A percentile compares a stretch with the other conserved stretches of the same genome.
phyloP scores from a whole-genome alignment of 2,113 vertebrate genomes.

The Halichoeres trimaculatus region DNA sequence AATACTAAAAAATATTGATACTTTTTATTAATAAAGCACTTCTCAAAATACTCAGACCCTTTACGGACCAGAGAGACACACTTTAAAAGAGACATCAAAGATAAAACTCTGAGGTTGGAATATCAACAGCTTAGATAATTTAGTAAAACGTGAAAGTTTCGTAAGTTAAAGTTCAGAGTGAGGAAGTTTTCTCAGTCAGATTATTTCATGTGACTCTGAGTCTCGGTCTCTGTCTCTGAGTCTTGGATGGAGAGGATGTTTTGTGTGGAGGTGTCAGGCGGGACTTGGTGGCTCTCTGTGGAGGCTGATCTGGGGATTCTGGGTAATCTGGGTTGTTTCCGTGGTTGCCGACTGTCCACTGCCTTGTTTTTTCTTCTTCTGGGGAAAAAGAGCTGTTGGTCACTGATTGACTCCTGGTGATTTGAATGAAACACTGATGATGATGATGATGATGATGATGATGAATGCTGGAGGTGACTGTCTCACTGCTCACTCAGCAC shows the following conservation, averaged over 20 bases:
- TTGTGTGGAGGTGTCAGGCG: background rate
- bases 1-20: too few species aligned
- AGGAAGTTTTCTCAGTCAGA: too few species aligned
- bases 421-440: conserved; percentile 48
- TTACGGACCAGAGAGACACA: too few species aligned
- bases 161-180: too few species aligned
- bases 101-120: too few species aligned
- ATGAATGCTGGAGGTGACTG: conserved; percentile 42
- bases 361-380: conserved; percentile 51
- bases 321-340: conserved; percentile 40
- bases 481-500: conserved; percentile 50
- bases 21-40: too few species aligned
- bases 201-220: too few species aligned
- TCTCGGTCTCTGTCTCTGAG: background rate
- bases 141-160: too few species aligned
- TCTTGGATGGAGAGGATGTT: background rate
- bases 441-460: background rate
- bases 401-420: conserved; percentile 56
- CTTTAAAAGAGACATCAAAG: too few species aligned
- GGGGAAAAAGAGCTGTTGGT: conserved; percentile 35
- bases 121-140: too few species aligned
- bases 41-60: too few species aligned
- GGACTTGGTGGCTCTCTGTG: conserved; percentile 16
- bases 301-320: conserved; percentile 6
- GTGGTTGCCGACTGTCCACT: conserved; percentile 57